Conservation (phyloP, 2,888 invertebrate genomes). For the Agriopis marginaria region DNA sequence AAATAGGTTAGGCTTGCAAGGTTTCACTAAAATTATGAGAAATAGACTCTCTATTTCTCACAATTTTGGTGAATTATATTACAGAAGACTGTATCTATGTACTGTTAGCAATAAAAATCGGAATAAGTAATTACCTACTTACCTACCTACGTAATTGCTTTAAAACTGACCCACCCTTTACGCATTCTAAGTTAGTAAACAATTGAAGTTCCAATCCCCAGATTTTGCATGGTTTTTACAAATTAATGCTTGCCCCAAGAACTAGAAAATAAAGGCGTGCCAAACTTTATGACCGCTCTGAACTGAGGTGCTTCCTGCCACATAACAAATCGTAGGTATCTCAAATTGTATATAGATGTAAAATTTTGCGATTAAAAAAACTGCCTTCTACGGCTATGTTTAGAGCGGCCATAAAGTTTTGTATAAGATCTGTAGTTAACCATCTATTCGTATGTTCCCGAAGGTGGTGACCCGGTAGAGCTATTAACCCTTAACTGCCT, state of each 20-base stretch:
- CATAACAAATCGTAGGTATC: too few species aligned
- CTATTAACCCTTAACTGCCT: slow-evolving; percentile 77
- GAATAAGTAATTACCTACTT: neutral
- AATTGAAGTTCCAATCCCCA: neutral
- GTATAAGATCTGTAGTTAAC: slow-evolving; percentile 39
- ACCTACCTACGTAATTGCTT: neutral
- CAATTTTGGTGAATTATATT: neutral
- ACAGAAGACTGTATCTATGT: neutral
- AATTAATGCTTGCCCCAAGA: slow-evolving; percentile 23
- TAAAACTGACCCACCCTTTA: neutral
- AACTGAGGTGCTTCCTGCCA: neutral
- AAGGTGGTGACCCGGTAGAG: slow-evolving; percentile 82
- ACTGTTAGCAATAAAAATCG: neutral
- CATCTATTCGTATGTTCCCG: slow-evolving; percentile 63
- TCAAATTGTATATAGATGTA: too few species aligned
- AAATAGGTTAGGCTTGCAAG: neutral
- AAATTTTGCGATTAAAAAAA: too few species aligned
- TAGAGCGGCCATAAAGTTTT: slow-evolving; percentile 6
- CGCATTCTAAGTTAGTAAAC: neutral
- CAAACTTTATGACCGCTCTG: slow-evolving; percentile 2
- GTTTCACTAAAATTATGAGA: neutral
- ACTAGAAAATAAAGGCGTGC: neutral
- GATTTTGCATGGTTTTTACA: slow-evolving; percentile 17
- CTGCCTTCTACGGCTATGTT: neutral
- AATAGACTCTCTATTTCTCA: neutral